Conservation (phyloP, 2,113 vertebrate species). For the Dicentrarchus labrax region DNA sequence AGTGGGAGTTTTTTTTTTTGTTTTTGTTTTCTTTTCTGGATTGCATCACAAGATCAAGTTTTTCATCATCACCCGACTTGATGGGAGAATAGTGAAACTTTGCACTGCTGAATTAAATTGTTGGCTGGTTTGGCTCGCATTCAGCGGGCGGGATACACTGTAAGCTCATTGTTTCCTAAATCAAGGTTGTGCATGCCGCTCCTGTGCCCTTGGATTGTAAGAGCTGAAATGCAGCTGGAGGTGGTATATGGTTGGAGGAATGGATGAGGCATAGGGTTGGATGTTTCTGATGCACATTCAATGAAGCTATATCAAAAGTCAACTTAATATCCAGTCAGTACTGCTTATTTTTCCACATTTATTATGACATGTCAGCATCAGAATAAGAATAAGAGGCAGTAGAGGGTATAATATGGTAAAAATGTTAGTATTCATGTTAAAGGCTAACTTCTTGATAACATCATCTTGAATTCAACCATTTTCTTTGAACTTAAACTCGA, state of each 20-base stretch:
- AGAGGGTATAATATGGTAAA: not conserved
- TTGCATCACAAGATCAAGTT: constrained; percentile 42
- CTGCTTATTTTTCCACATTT: not conserved
- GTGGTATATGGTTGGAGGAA: constrained; percentile 11
- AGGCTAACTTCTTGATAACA: not conserved
- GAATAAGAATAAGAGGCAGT: not conserved
- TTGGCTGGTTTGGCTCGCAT: constrained; percentile 19
- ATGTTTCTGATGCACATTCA: constrained; percentile 17
- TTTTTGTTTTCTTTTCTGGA: not conserved
- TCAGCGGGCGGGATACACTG: constrained; percentile 12
- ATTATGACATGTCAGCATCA: not conserved
- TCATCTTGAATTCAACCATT: not conserved
- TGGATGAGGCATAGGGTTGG: not conserved
- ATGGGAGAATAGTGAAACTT: constrained; percentile 13
- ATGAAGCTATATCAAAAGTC: constrained; percentile 15
- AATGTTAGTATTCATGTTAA: not conserved
- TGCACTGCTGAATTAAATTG: constrained; percentile 16
- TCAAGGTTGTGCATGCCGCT: constrained; percentile 16
- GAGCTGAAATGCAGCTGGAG: constrained; percentile 1
- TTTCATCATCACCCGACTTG: constrained; percentile 28
- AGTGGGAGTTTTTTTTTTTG: constrained; percentile 30
- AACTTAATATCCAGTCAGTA: not conserved
- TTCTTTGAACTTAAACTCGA: not conserved
- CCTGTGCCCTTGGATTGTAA: constrained; percentile 3
- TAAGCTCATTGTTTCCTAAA: constrained; percentile 21